Conservation (phyloP, 2,888 invertebrate species). For the Eilema griseolum region DNA sequence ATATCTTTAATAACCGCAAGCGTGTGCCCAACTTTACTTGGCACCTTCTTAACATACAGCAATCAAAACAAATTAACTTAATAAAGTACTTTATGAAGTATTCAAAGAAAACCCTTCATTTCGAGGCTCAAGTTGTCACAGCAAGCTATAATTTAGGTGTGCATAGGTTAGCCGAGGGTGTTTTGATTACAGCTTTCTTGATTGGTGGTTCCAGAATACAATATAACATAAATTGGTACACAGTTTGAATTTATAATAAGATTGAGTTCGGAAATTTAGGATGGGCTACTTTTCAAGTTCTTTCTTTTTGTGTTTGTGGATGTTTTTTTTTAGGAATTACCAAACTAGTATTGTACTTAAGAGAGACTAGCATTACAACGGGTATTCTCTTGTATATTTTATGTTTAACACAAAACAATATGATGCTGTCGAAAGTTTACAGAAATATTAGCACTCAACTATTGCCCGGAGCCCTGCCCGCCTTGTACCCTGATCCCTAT, state of each 20-base stretch:
- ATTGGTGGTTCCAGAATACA: background rate
- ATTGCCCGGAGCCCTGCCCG: too few species aligned
- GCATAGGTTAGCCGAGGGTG: conserved; percentile 29
- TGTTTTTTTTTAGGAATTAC: too few species aligned
- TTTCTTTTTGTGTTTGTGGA: background rate
- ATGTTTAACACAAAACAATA: too few species aligned
- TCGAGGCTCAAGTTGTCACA: conserved; percentile 22
- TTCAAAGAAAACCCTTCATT: conserved; percentile 40
- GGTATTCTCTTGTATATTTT: too few species aligned
- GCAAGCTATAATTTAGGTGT: conserved; percentile 35
- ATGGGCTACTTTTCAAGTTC: background rate
- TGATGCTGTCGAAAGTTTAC: too few species aligned
- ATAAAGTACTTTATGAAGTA: background rate
- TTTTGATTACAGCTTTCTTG: conserved; percentile 29
- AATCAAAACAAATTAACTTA: conserved; percentile 12
- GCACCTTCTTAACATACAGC: background rate
- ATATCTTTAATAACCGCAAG: too few species aligned
- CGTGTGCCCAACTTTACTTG: background rate
- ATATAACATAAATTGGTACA: background rate
- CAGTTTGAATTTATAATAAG: conserved; percentile 4
- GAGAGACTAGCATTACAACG: too few species aligned
- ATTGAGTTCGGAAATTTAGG: background rate
- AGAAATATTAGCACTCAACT: too few species aligned
- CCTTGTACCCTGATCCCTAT: too few species aligned
- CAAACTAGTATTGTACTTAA: too few species aligned